Percentiles rank a stretch among this genome's conserved stretches.
These are phyloP conservation scores for Urocyon cinereoargenteus DNA, from an alignment of 2,797 vertebrate species.

Conservation along the genomic window DNA sequence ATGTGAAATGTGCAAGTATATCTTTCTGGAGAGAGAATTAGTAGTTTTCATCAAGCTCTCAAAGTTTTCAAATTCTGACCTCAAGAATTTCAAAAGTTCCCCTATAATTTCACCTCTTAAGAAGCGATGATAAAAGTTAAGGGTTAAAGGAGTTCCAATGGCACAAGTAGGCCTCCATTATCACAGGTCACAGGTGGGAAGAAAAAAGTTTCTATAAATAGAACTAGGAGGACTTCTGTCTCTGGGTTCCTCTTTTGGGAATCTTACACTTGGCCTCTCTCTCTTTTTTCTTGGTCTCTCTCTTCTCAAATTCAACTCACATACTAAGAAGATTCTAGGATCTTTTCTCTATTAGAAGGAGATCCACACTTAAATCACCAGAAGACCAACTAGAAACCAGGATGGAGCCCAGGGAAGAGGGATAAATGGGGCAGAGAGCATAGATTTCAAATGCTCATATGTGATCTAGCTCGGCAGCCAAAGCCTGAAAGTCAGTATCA, in stretches of 20 bases:
- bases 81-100: slow-evolving; percentile 57
- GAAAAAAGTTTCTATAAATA: neutral
- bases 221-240: slow-evolving; percentile 4
- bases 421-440: neutral
- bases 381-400: slow-evolving; percentile 33
- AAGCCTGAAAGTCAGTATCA: slow-evolving; percentile 44
- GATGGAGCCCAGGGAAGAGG: neutral
- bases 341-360: slow-evolving; percentile 33
- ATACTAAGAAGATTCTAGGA: slow-evolving; percentile 19
- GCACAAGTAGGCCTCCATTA: neutral
- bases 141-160: neutral
- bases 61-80: neutral
- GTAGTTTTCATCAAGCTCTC: slow-evolving; percentile 48
- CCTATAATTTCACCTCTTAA: slow-evolving; percentile 10
- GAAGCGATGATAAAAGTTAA: slow-evolving; percentile 51
- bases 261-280: slow-evolving; percentile 6
- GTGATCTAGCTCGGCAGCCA: neutral
- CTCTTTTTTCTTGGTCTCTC: neutral
- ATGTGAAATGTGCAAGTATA: slow-evolving; percentile 45
- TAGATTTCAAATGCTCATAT: slow-evolving; percentile 48
- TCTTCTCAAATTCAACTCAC: neutral
- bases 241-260: slow-evolving; percentile 25
- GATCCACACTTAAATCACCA: slow-evolving; percentile 27
- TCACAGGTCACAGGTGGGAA: neutral
- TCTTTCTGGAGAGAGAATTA: slow-evolving; percentile 54